Conservation (phyloP, 2,113 vertebrate genomes). For the Hystrix brachyura region DNA sequence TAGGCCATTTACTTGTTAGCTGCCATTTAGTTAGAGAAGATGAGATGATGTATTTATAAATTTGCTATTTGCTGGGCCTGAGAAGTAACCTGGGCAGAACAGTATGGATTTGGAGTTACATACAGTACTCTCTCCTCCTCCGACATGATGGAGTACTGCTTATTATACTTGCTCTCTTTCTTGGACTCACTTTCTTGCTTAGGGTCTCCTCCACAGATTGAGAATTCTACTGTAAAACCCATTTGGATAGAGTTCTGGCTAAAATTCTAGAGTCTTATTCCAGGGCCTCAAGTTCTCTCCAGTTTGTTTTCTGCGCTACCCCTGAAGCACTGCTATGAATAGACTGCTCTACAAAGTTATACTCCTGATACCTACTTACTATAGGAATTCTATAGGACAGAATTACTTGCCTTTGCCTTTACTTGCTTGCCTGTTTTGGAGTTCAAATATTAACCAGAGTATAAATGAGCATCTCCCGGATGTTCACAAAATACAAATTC, state of each 20-base stretch:
- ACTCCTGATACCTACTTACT: background rate
- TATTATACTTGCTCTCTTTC: background rate
- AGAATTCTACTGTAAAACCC: background rate
- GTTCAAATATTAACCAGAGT: background rate
- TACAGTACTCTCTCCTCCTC: background rate
- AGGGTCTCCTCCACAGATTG: background rate
- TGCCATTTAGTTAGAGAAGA: background rate
- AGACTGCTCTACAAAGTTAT: background rate
- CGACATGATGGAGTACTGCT: background rate
- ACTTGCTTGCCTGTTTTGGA: background rate
- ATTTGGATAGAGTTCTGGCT: background rate
- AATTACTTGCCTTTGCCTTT: background rate
- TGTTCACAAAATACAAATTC: background rate
- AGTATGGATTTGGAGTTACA: background rate
- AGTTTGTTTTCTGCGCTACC: background rate
- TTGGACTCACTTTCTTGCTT: background rate
- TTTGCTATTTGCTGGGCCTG: background rate
- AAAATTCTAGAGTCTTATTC: background rate
- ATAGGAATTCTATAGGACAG: background rate
- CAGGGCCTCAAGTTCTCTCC: background rate
- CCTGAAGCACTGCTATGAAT: background rate
- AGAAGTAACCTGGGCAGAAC: background rate
- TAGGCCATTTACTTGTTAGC: background rate
- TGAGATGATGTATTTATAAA: background rate
- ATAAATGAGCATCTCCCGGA: background rate